A percentile compares a stretch with the other conserved stretches of the same genome.
Conservation (phyloP, 2,797 vertebrate genomes). For the Buceros bicornis region DNA sequence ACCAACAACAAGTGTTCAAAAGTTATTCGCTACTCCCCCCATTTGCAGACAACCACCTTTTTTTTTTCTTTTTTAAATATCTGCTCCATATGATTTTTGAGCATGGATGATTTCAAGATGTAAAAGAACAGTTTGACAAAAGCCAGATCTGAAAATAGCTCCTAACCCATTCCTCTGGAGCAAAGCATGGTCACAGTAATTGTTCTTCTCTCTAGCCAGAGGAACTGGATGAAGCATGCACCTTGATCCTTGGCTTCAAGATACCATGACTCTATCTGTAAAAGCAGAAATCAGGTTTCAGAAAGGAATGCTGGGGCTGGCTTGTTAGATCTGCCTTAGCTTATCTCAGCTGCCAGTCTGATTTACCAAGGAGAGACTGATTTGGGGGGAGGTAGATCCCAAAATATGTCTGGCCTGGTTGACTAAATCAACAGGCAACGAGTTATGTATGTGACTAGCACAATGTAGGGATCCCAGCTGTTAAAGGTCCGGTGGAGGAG, state of each 20-base stretch:
- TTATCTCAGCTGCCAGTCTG: background rate
- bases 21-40: background rate
- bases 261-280: background rate
- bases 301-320: background rate
- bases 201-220: background rate
- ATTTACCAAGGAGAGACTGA: background rate
- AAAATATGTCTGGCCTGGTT: background rate
- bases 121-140: background rate
- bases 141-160: background rate
- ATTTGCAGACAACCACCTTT: background rate
- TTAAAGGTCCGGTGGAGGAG: background rate
- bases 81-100: background rate
- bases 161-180: background rate
- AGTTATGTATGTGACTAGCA: background rate
- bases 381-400: background rate
- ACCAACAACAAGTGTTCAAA: background rate
- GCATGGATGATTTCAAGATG: background rate
- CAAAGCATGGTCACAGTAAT: background rate
- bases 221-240: background rate
- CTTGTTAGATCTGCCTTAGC: background rate
- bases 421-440: background rate
- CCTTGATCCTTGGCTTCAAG: background rate
- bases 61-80: no score
- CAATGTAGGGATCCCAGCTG: background rate
- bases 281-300: background rate